A percentile compares a stretch with the other conserved stretches of the same genome.
Evolutionary conservation across 1,140 invertebrate genomes (phyloP).

Genomic region (Caenorhabditis remanei): DNA sequence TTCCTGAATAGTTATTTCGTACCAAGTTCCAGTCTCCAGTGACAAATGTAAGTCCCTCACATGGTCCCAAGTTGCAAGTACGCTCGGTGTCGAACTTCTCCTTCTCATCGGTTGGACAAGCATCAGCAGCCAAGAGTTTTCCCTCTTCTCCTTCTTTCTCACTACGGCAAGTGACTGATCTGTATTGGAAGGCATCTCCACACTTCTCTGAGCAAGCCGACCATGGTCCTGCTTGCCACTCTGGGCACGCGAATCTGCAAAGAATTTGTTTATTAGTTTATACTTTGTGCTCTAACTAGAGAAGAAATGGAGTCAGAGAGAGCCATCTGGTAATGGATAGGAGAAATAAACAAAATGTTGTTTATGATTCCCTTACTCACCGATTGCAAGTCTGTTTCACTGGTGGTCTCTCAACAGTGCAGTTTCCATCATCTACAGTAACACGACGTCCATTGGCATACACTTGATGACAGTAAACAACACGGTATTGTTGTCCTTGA

Average conservation of each 20-base stretch:
- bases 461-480: constrained; percentile 83
- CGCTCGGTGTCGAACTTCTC: constrained; percentile 83
- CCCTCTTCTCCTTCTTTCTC: constrained; percentile 82
- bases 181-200: constrained; percentile 82
- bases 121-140: constrained; percentile 83
- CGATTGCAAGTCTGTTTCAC: constrained; percentile 85
- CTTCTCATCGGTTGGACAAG: constrained; percentile 78
- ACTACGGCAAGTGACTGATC: constrained; percentile 82
- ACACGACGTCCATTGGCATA: constrained; percentile 82
- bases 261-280: constrained; percentile 39
- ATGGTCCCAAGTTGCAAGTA: constrained; percentile 85
- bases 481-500: constrained; percentile 81
- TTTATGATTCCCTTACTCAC: constrained; percentile 4
- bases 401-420: constrained; percentile 84
- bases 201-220: constrained; percentile 80
- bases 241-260: constrained; percentile 83
- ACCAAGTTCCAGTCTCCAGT: constrained; percentile 89
- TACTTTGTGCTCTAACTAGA: neutral
- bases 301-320: neutral
- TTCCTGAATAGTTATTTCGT: no score
- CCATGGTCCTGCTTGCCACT: constrained; percentile 84
- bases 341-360: constrained; percentile 30
- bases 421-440: constrained; percentile 85
- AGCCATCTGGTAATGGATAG: constrained; percentile 31
- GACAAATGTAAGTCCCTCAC: constrained; percentile 92